A percentile compares a stretch with the other conserved stretches of the same genome.
phyloP scores from a whole-genome alignment of 2,113 vertebrate species.

The Silurus glanis region DNA sequence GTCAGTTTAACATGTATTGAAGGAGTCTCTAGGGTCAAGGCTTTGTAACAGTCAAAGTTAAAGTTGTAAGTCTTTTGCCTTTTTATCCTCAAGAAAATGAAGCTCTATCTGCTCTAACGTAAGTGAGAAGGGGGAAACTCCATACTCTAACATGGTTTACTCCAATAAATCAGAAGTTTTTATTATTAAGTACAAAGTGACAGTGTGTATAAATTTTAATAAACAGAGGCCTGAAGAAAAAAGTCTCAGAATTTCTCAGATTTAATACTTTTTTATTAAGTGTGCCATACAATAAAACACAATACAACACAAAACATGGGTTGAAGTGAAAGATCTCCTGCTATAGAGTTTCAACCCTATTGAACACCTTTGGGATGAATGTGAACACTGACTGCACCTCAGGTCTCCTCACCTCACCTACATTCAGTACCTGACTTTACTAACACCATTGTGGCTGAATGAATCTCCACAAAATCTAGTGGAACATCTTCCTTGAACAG shows the following conservation, averaged over 20 bases:
- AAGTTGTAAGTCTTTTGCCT: background rate
- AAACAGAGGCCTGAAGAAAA: background rate
- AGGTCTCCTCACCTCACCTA: no score
- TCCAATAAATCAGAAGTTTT: background rate
- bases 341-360: no score
- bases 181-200: background rate
- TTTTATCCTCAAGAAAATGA: background rate
- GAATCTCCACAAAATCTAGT: no score
- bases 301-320: background rate
- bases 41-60: background rate
- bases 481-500: no score
- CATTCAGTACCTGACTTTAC: no score
- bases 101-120: no score
- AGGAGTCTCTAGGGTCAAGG: background rate
- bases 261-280: background rate
- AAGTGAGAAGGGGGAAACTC: background rate
- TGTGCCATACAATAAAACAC: background rate
- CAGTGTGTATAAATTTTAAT: background rate
- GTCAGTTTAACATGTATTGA: background rate
- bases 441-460: no score
- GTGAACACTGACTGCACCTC: no score
- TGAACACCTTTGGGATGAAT: no score
- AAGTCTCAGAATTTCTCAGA: background rate
- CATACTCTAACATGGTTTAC: background rate
- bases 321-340: no score